Percentiles rank a stretch among this genome's conserved stretches.
Conservation (phyloP, 2,113 vertebrate species). For the Prochilodus magdalenae region DNA sequence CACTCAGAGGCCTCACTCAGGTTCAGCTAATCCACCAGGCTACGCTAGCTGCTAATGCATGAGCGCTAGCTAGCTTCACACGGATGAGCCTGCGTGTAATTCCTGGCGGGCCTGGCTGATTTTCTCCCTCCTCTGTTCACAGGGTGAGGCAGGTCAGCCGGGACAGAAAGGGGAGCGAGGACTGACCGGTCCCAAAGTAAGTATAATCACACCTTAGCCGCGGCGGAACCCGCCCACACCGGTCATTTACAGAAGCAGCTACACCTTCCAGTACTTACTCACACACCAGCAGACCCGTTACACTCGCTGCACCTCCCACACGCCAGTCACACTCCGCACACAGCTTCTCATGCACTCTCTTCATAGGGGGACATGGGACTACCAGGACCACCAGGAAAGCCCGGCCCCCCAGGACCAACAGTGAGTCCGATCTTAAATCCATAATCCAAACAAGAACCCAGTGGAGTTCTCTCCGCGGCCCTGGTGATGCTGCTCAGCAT, state of each 20-base stretch:
- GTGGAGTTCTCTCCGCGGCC: too few relatives aligned
- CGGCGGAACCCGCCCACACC: constrained; percentile 5
- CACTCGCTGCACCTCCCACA: too few relatives aligned
- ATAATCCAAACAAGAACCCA: too few relatives aligned
- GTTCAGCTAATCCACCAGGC: too few relatives aligned
- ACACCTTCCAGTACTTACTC: neutral
- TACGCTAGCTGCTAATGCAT: too few relatives aligned
- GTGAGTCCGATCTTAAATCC: constrained; percentile 37
- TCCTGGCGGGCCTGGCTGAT: neutral
- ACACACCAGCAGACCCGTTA: too few relatives aligned
- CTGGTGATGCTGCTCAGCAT: too few relatives aligned
- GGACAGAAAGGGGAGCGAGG: constrained; percentile 56
- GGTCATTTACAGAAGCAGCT: constrained; percentile 7
- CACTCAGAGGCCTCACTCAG: too few relatives aligned
- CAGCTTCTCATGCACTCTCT: neutral
- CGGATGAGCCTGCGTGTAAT: neutral
- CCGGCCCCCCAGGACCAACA: constrained; percentile 47
- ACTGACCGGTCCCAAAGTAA: constrained; percentile 56
- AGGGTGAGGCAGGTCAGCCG: constrained; percentile 53
- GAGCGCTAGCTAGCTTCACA: too few relatives aligned
- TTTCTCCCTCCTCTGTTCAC: neutral
- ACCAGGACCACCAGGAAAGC: constrained; percentile 42
- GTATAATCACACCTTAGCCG: constrained; percentile 25
- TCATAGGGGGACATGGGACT: constrained; percentile 49
- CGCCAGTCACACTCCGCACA: too few relatives aligned